Evolutionary conservation across 1,140 invertebrate species (phyloP), one percentile per base, ranked within the genome.

Genomic region (Heliothis virescens): DNA sequence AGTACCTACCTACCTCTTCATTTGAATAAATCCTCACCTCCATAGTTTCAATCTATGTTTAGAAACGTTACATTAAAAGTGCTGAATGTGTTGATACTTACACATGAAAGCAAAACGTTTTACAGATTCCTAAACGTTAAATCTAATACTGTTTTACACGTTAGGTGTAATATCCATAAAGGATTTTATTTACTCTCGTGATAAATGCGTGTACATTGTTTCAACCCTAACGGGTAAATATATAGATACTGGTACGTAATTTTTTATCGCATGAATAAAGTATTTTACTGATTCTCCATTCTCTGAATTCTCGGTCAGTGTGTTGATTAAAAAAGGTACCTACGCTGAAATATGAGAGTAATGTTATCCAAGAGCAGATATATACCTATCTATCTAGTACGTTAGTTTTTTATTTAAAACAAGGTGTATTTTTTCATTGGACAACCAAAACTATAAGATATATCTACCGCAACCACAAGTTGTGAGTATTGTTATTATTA

Each of bases 241-340:
- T 47, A 41, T 41, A 41, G 34, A 41, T 41, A 41, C 34, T 41
- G 5, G 34, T 41, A 41, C 29, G 62, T 63, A 63, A 63, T 63
- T 63, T 29, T 41, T 47, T 48, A n/a, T 65, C 62, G 62, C 10
- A 48, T 65, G 62, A 65, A 65, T 65, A 65, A 65, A 65, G 16
- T 65, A 65, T 65, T 65, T 16, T 48, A 48, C n/a, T 41, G 41
- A 65, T 65, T 65, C 62, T 41, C 34, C 10, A 16, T 18, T 34
- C 41, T 34, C 41, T 11, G 62, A 65, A 65, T 65, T 48, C 62
- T 65, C 62, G 41, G 47, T 12, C 62, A 48, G 62, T 65, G 15
- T 57, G 62, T 65, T 65, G 62, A 65, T 65, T 65, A 65, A 65
- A 65, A 63, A 65, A 65, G 34, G 62, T 65, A 41, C 34, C 34